phyloP scores from a whole-genome alignment of 1,140 invertebrate species.

The Anastrepha ludens region DNA sequence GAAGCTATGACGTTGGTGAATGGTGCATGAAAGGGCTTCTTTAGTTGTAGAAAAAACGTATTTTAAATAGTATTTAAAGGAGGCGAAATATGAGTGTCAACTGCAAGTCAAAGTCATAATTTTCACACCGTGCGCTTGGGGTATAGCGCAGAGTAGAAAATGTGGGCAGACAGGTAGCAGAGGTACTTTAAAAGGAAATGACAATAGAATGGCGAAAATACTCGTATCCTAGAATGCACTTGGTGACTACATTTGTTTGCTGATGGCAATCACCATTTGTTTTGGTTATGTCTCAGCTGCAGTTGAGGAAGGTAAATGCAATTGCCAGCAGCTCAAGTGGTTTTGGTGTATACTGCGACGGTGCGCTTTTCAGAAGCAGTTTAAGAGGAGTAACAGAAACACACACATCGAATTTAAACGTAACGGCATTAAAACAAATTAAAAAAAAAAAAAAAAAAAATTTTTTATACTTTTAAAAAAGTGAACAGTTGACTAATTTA shows the following conservation, averaged over 20 bases:
- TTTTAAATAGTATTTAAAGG: neutral
- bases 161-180: neutral
- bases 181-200: neutral
- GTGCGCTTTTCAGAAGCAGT: neutral
- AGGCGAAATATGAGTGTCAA: constrained; percentile 50
- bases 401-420: no score
- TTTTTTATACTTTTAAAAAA: no score
- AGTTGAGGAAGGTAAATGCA: neutral
- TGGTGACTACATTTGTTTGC: neutral
- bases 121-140: neutral
- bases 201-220: neutral
- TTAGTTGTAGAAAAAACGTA: neutral
- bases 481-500: no score
- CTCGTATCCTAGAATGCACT: constrained; percentile 20
- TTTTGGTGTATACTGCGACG: neutral
- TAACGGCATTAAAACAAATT: no score
- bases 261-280: constrained; percentile 21
- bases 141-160: neutral
- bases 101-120: constrained; percentile 51
- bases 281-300: constrained; percentile 3
- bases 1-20: neutral
- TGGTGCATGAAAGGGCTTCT: neutral
- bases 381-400: neutral
- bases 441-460: no score
- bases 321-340: neutral